Conservation (phyloP, 2,113 vertebrate species). For the Anser brachyrhynchus region DNA sequence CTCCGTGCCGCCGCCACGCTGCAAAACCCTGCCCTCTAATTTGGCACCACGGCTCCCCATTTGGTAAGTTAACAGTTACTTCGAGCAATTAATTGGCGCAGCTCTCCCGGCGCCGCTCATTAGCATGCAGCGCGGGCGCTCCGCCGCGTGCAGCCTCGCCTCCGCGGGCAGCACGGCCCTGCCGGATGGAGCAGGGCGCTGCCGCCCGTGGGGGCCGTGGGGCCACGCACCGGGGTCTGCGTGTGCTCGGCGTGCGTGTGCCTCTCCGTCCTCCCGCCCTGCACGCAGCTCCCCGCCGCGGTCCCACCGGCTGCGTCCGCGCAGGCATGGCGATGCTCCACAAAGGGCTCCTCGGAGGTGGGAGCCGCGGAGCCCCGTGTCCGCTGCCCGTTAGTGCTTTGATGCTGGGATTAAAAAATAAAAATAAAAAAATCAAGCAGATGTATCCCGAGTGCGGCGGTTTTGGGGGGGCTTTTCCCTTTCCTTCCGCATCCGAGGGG, state of each 20-base stretch:
- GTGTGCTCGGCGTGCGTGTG: fast-evolving
- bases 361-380: fast-evolving
- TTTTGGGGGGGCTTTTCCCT: background rate
- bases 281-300: background rate
- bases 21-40: conserved; percentile 31
- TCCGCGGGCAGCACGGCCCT: background rate
- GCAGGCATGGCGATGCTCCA: fast-evolving
- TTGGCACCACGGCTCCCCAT: conserved; percentile 32
- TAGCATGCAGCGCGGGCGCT: conserved; percentile 9
- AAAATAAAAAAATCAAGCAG: background rate
- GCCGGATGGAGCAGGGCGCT: fast-evolving
- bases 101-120: conserved; percentile 35
- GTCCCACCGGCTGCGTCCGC: background rate
- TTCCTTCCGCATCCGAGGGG: fast-evolving
- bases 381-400: fast-evolving
- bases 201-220: background rate
- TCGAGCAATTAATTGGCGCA: conserved; percentile 28
- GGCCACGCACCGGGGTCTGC: fast-evolving
- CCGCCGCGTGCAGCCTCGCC: background rate
- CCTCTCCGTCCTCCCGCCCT: background rate
- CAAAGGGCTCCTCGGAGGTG: background rate
- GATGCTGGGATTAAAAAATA: background rate
- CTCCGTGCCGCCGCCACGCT: background rate
- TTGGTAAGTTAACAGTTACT: conserved; percentile 65
- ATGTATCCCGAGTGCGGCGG: background rate